phyloP scores from a whole-genome alignment of 2,797 vertebrate species.

The Gila robusta region DNA sequence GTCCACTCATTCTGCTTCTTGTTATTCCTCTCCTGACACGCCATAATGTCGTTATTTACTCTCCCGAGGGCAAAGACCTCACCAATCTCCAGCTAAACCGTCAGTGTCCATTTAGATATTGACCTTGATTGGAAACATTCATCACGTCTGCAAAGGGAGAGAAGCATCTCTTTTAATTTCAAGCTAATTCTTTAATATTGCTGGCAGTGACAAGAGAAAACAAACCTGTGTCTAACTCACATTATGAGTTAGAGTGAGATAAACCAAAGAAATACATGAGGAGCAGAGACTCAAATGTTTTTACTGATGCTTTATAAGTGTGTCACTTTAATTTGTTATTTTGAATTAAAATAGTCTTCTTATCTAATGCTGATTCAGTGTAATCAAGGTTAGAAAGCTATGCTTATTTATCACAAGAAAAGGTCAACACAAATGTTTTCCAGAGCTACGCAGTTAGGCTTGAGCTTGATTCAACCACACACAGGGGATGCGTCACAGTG shows the following conservation, averaged over 20 bases:
- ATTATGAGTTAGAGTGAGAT: neutral
- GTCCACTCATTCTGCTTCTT: conserved; percentile 12
- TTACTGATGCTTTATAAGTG: neutral
- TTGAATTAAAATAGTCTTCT: neutral
- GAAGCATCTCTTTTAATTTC: neutral
- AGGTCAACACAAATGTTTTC: neutral
- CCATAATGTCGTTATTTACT: conserved; percentile 20
- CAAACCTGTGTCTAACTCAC: neutral
- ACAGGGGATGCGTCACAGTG: neutral
- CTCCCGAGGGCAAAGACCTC: neutral
- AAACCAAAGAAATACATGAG: neutral
- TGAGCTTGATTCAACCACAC: neutral
- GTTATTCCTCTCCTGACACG: conserved; percentile 7
- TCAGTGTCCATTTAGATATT: neutral
- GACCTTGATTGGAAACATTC: conserved; percentile 1
- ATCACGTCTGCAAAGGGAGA: neutral
- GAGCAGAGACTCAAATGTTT: neutral
- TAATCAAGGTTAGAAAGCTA: neutral
- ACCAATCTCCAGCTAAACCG: neutral
- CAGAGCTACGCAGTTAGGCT: neutral
- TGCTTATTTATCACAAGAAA: neutral
- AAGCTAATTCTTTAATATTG: neutral
- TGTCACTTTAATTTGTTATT: neutral
- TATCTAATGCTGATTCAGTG: conserved; percentile 6
- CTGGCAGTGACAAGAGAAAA: neutral